phyloP scores from a whole-genome alignment of 2,113 vertebrate species.

The Parotia lawesii region DNA sequence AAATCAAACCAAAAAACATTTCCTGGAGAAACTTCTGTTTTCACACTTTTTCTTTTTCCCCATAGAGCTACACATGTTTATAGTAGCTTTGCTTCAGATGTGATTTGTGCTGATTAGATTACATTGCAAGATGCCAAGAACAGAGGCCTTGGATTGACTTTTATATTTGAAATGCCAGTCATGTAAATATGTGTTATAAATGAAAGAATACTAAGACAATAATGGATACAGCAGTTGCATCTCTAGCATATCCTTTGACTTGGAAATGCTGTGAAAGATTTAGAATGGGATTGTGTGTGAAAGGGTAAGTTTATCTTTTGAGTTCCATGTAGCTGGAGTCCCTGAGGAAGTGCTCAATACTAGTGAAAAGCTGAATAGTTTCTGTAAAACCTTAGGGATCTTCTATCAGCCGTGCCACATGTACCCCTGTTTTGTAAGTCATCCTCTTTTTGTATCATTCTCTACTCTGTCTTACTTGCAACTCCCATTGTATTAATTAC shows the following conservation, averaged over 20 bases:
- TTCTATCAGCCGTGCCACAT: neutral
- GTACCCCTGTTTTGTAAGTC: neutral
- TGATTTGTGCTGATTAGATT: neutral
- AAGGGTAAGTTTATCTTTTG: slow-evolving; percentile 47
- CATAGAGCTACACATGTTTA: neutral
- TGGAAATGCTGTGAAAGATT: slow-evolving; percentile 16
- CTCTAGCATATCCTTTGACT: neutral
- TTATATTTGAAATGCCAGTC: slow-evolving; percentile 16
- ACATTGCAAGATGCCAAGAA: neutral
- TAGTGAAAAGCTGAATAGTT: slow-evolving; percentile 25
- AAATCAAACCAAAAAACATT: neutral
- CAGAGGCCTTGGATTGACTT: neutral
- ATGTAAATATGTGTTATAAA: neutral
- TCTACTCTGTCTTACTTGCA: neutral
- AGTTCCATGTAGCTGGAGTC: neutral
- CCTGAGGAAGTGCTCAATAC: neutral
- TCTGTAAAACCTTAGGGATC: neutral
- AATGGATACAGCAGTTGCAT: slow-evolving; percentile 10
- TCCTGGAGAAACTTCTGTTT: neutral
- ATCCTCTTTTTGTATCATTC: neutral
- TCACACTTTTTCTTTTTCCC: neutral
- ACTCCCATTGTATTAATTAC: neutral
- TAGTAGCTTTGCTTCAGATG: neutral
- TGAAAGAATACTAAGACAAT: neutral
- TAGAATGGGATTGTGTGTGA: neutral